Base-by-base conservation (phyloP, 2,888 invertebrate genomes). In the Lepidocyrtinus sp. region DNA sequence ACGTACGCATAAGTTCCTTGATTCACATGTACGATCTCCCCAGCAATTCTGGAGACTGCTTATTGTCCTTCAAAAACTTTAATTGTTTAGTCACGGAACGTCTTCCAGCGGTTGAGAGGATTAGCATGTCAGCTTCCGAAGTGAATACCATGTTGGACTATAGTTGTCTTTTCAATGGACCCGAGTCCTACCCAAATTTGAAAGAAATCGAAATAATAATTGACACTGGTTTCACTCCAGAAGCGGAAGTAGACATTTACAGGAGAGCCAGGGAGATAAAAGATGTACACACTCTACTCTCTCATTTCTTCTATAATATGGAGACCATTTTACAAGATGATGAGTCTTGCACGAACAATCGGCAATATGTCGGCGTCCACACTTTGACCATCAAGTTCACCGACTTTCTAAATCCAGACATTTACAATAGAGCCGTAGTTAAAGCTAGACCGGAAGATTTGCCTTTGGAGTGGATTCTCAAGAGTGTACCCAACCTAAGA, bases 231-330 rank as follows among this genome's bases (percentile, higher is more conserved):
- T 74, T 68, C 50, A n/a, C 7, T 36, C 1, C 59, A 15, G 22
- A 45, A 7, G 19, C 55, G 5, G 64, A 70, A 9, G 17, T 17
- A 1, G 64, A 76, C 24, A 50, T 24, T 24, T 76, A 70, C 19
- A n/a, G n/a, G 22, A 76, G 55, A 45, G 76, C 76, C 1, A 70
- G 64, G 36, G 70, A 26, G 36, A 55, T 76, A 15, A 12, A 59
- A 15, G 55, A 36, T 3, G 26, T 70, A 0, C 45, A 64, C 7
- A 76, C 17, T 21, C 27, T 76, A 1, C 46, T 76, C n/a, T 64
- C 76, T 2, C 76, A 76, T 25, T 76, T 76, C 19, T 76, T 76
- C 25, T 76, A 76, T 63, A 64, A 76, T 50, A 70, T 59, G 62
- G 70, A 76, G 24, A 63, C 64, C 55, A 70, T 76, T 55, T 19